Base-by-base conservation (phyloP, 2,113 vertebrate genomes). In the Caloenas nicobarica region DNA sequence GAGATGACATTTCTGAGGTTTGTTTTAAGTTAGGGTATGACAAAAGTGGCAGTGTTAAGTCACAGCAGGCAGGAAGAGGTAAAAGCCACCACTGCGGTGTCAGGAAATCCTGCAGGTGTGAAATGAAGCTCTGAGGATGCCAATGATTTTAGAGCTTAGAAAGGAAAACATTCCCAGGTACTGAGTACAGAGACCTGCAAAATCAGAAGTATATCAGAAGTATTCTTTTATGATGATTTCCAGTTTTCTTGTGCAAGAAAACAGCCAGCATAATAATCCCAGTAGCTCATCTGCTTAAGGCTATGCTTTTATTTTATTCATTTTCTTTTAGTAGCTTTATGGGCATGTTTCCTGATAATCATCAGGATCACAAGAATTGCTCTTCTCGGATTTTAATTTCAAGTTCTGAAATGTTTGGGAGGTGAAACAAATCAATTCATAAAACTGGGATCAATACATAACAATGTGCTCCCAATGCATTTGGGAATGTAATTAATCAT, bases 31-130 rank as follows among this genome's bases (percentile, higher is more conserved):
- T 66, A 88, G 66, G 19, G 28, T 65, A 46, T 87, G 66, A 68
- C 46, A 79, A 38, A 92, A 96, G 65, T 61, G 33, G 57, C 79
- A n/a, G 16, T 72, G 19, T 78, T 74, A 3, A 44, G 70, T 88
- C 78, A 66, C 26, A 78, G 25, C 17, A 62, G 61, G 53, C 77
- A 96, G 92, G 94, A 95, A 93, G 92, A 85, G 71, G 70, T 92
- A 36, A 84, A 79, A 42, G 84, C 44, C 61, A 68, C 5, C 8
- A 15, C 56, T 91, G 23, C 24, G 86, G 26, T 61, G 64, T 84
- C 89, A 95, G 91, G 88, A 96, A 89, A 83, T 95, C 89, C 73
- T 94, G 56, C 73, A 85, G 61, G 66, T 88, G n/a, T 94, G 72
- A 85, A 80, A 69, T 25, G 33, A 38, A 80, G 73, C 34, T 92